A percentile compares a stretch with the other conserved stretches of the same genome.
Evolutionary conservation across 2,797 vertebrate genomes (phyloP).

Genomic region (Tadarida brasiliensis): DNA sequence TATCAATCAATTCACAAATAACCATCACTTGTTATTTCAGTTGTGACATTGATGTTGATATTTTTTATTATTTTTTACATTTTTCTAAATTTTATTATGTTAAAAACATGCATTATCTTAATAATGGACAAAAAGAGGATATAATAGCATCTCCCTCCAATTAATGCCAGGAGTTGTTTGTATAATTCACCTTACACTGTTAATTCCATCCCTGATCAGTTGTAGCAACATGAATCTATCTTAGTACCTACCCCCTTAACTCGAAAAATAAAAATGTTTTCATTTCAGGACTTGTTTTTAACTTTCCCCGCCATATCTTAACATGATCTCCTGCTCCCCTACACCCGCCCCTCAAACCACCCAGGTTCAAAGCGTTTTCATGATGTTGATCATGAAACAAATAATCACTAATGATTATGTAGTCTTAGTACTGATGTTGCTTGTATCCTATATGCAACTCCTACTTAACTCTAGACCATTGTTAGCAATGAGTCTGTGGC

Average conservation of each 20-base stretch:
- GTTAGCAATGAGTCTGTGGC: not conserved
- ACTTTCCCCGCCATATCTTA: not conserved
- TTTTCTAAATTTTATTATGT: not conserved
- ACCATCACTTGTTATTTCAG: not conserved
- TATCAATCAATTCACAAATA: not conserved
- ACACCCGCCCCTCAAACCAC: not conserved
- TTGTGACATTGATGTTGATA: not conserved
- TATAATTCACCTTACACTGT: not conserved
- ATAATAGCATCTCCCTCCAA: not conserved
- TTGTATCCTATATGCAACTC: not conserved
- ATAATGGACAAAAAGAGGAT: not conserved
- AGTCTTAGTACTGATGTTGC: not conserved
- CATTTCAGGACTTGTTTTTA: not conserved
- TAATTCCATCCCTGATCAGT: not conserved
- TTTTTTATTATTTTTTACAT: slow-evolving; percentile 11
- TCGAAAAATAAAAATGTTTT: not conserved
- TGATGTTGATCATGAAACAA: not conserved
- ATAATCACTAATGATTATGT: not conserved
- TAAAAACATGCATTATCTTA: not conserved
- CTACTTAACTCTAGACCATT: not conserved
- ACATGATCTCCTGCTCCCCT: not conserved
- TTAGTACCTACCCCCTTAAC: not conserved
- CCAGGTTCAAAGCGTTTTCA: not conserved
- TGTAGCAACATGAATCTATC: not conserved
- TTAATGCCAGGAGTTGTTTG: not conserved